A percentile compares a stretch with the other conserved stretches of the same genome.
Evolutionary conservation across 2,797 vertebrate genomes (phyloP).

Genomic region (Anguilla anguilla): DNA sequence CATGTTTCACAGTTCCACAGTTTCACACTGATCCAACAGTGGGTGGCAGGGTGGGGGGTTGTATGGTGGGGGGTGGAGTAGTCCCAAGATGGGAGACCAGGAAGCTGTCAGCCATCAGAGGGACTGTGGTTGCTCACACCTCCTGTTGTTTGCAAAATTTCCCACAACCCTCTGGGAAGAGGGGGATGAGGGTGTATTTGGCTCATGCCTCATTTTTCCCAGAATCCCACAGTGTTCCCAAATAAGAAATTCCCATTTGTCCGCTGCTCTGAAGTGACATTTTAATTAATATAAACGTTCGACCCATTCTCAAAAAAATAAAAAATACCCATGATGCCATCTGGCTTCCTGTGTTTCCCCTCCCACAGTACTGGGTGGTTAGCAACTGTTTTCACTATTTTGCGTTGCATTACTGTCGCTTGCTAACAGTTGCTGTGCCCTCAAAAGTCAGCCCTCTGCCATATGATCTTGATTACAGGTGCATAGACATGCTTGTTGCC

Average conservation of each 20-base stretch:
- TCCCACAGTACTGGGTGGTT: too few relatives aligned
- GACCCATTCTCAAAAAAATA: background rate
- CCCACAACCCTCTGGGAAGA: background rate
- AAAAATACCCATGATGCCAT: background rate
- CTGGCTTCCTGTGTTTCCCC: background rate
- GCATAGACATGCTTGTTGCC: background rate
- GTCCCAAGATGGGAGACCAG: background rate
- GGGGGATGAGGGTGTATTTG: background rate
- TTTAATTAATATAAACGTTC: background rate
- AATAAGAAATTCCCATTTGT: background rate
- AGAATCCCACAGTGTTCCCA: background rate
- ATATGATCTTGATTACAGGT: background rate
- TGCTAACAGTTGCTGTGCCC: background rate
- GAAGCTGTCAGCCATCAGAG: background rate
- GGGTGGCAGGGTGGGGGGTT: background rate
- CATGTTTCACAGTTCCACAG: background rate
- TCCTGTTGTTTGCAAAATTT: background rate
- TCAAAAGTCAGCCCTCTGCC: too few relatives aligned
- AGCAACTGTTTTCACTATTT: too few relatives aligned
- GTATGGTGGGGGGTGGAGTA: background rate
- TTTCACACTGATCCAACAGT: too few relatives aligned
- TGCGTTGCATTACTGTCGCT: background rate
- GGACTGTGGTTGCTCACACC: background rate
- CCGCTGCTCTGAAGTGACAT: background rate
- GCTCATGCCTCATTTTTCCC: background rate